A percentile compares a stretch with the other conserved stretches of the same genome.
Evolutionary conservation across 2,113 vertebrate species (phyloP).

Genomic region (Tylochromis polylepis): DNA sequence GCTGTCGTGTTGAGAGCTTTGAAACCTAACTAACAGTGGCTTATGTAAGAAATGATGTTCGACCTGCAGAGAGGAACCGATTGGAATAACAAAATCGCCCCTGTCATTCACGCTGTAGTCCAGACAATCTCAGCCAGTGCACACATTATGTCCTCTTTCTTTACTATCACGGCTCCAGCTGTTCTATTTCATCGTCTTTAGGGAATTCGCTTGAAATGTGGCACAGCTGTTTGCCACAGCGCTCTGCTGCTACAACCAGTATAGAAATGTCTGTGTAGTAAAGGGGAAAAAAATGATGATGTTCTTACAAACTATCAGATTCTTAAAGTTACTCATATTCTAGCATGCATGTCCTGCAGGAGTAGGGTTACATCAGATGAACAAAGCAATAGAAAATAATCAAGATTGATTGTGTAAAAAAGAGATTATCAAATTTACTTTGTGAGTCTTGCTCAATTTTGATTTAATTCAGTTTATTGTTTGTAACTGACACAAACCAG

Average conservation of each 20-base stretch:
- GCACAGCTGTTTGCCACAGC: neutral
- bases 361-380: neutral
- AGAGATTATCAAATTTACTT: neutral
- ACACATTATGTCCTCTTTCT: neutral
- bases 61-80: neutral
- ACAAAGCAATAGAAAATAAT: neutral
- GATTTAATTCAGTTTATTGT: neutral
- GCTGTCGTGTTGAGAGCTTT: constrained; percentile 16
- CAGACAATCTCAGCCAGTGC: constrained; percentile 7
- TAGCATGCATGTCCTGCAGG: neutral
- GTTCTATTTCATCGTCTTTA: neutral
- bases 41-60: neutral
- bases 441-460: neutral
- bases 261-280: neutral
- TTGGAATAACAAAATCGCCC: neutral
- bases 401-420: neutral
- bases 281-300: neutral
- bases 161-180: neutral
- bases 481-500: neutral
- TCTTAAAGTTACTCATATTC: neutral
- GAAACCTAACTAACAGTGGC: neutral
- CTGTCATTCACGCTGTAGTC: neutral
- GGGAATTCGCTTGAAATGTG: neutral
- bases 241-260: neutral
- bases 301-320: neutral